Conservation (phyloP, 2,888 invertebrate genomes). For the Pecten maximus region DNA sequence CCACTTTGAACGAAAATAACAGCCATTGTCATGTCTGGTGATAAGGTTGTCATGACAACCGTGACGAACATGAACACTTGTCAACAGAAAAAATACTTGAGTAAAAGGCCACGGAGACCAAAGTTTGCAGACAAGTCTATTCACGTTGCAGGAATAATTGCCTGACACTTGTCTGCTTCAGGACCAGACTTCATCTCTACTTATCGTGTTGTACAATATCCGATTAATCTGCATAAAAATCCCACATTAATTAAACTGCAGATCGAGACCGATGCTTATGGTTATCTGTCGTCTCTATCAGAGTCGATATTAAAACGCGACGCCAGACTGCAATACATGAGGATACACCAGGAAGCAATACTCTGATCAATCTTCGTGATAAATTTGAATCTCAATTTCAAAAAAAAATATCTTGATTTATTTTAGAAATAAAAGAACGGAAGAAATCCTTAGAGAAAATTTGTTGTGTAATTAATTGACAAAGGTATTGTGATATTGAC, state of each 20-base stretch:
- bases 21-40: neutral
- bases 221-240: neutral
- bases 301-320: neutral
- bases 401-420: neutral
- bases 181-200: neutral
- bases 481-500: neutral
- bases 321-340: neutral
- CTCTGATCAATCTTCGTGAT: neutral
- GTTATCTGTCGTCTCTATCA: neutral
- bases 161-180: neutral
- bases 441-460: neutral
- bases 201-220: neutral
- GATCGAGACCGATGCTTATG: neutral
- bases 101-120: neutral
- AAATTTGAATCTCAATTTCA: neutral
- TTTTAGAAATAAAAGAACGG: neutral
- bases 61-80: neutral
- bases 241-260: neutral
- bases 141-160: neutral
- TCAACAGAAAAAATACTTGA: neutral
- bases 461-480: neutral
- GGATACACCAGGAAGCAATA: neutral
- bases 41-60: neutral
- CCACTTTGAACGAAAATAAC: neutral
- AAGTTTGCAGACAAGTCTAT: neutral